Evolutionary conservation across 2,797 vertebrate species (phyloP).

Genomic region (Acestrorhynchus altus): DNA sequence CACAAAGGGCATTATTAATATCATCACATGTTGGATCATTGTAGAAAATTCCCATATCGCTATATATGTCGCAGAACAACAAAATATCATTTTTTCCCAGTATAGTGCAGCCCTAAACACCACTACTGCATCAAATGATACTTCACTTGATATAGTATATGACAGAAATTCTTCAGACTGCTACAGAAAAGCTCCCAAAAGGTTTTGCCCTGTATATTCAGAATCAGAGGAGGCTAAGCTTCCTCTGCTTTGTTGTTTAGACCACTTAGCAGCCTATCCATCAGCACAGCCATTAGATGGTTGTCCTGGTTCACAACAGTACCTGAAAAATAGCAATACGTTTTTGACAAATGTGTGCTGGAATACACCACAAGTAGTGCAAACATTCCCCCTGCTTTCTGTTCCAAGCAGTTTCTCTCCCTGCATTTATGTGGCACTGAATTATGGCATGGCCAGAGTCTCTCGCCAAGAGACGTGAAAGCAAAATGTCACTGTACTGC

Average conservation of each 20-base stretch:
- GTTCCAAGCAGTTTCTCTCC: not conserved
- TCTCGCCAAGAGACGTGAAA: not conserved
- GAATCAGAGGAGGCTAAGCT: not conserved
- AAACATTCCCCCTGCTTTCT: conserved; percentile 33
- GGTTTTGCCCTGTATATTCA: too few species aligned
- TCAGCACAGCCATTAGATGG: conserved; percentile 54
- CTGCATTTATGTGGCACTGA: conserved; percentile 20
- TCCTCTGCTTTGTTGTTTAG: conserved; percentile 31
- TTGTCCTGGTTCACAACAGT: conserved; percentile 24
- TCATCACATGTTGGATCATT: too few species aligned
- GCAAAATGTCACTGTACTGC: conserved; percentile 6
- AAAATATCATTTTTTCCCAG: too few species aligned
- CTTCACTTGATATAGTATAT: too few species aligned
- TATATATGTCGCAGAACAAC: too few species aligned
- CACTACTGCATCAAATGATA: too few species aligned
- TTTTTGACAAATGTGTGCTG: conserved; percentile 53
- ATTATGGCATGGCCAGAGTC: conserved; percentile 1
- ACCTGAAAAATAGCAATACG: conserved; percentile 49
- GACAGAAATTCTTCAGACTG: too few species aligned
- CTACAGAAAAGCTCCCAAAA: too few species aligned
- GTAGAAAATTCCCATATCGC: too few species aligned
- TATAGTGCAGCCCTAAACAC: too few species aligned
- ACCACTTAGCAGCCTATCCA: conserved; percentile 42
- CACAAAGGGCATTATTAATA: too few species aligned
- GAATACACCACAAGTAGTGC: conserved; percentile 16